These are phyloP conservation scores for Phrynocephalus forsythii DNA, from an alignment of 2,797 vertebrate species.

Conservation along the genomic window DNA sequence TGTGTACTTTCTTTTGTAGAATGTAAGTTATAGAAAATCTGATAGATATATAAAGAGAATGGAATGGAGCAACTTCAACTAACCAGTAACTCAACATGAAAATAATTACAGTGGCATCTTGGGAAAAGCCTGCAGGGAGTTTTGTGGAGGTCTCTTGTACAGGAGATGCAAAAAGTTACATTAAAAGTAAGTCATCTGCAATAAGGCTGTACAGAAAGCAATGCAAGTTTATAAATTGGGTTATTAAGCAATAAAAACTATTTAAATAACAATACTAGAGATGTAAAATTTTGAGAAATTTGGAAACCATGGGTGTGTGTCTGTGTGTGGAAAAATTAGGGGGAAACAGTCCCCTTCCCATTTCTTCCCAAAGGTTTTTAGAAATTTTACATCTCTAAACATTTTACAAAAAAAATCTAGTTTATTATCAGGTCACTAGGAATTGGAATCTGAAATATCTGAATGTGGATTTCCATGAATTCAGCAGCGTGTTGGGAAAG, in stretches of 20 bases:
- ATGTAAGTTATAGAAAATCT: constrained; percentile 42
- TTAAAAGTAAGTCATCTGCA: background rate
- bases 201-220: background rate
- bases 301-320: too few relatives aligned
- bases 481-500: background rate
- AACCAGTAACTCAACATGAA: constrained; percentile 24
- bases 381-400: too few relatives aligned
- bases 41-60: constrained; percentile 40
- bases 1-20: constrained; percentile 60
- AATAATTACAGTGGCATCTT: constrained; percentile 50
- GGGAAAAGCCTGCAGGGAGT: constrained; percentile 21
- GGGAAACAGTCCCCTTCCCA: too few relatives aligned
- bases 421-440: background rate
- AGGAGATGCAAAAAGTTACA: background rate
- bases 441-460: background rate
- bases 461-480: background rate
- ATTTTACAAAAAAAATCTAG: too few relatives aligned
- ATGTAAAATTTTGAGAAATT: too few relatives aligned
- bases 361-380: too few relatives aligned
- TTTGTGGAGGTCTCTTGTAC: background rate
- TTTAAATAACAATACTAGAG: too few relatives aligned
- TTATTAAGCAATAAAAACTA: background rate
- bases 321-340: too few relatives aligned
- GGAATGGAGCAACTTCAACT: constrained; percentile 32
- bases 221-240: background rate